Base-by-base conservation (phyloP, 2,797 vertebrate genomes). In the Gadopsis marmoratus region DNA sequence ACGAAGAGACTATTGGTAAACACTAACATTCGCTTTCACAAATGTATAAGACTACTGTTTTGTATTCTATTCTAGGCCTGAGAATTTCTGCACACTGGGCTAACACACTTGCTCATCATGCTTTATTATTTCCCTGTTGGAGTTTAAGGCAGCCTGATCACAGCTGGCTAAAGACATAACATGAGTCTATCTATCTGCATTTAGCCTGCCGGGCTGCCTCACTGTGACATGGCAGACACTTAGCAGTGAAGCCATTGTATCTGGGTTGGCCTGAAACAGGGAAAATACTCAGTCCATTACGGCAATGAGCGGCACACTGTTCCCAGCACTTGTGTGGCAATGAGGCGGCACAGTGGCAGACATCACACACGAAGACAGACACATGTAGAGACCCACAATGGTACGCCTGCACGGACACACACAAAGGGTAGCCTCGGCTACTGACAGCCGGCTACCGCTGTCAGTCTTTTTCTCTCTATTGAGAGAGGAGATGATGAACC, bases 211-310 rank as follows among this genome's bases (percentile, higher is more conserved):
- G 69, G 70, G 72, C 79, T 71, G 64, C 51, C 72, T 72, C 67
- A 23, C 29, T 71, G 74, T 53, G 26, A 89, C 80, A 76, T 68
- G 75, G 78, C 85, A 74, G 74, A 84, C 73, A 73, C 66, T 85
- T 73, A 76, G 78, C 35, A 5, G 84, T 31, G 41, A 75, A 83
- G 58, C 66, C 79, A 74, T 62, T 74, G 74, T 70, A 53, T 84
- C 81, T 39, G 48, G 45, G 60, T 65, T 37, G 51, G 59, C 65
- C 75, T 68, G 45, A 86, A 88, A 81, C 70, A 41, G 47, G 75
- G 64, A 87, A 82, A 91, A 89, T 87, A 90, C 89, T 86, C 87
- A 79, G 84, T 43, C 84, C 82, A 89, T 92, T 92, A 89, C 51
- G 2, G 62, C 81, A 71, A 81, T 59, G 72, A 85, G 77, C 37